Evolutionary conservation across 2,113 vertebrate genomes (phyloP).

Genomic region (Burhinus bistriatus): DNA sequence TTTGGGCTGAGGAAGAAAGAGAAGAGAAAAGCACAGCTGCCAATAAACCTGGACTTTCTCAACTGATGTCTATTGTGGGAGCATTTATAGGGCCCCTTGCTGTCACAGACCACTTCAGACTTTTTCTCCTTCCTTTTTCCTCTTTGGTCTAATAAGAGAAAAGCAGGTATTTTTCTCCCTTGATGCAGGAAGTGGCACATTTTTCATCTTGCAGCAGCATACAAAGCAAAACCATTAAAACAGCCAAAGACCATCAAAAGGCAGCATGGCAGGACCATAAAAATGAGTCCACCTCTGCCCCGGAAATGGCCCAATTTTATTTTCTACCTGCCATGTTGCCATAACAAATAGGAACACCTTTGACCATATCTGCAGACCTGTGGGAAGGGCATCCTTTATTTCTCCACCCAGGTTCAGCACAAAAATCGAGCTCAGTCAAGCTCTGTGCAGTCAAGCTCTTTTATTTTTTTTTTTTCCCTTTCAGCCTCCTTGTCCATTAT

Average conservation of each 20-base stretch:
- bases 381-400: conserved; percentile 9
- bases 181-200: background rate
- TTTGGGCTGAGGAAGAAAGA: background rate
- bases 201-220: conserved; percentile 36
- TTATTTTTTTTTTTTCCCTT: background rate
- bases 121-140: background rate
- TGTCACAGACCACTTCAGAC: background rate
- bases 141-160: background rate
- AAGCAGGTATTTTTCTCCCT: conserved; percentile 3
- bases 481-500: background rate
- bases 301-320: conserved; percentile 41
- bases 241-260: conserved; percentile 42
- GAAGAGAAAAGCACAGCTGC: background rate
- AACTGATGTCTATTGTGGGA: background rate
- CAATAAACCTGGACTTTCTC: background rate
- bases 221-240: conserved; percentile 43
- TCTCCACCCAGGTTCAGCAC: background rate
- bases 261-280: conserved; percentile 31
- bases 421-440: background rate
- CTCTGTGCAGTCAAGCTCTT: background rate
- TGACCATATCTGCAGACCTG: background rate
- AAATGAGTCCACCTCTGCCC: conserved; percentile 52
- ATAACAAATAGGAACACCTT: conserved; percentile 45
- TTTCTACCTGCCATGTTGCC: conserved; percentile 28
- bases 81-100: background rate